Evolutionary conservation across 2,113 vertebrate species (phyloP), one percentile per base, ranked within the genome.

Genomic region (Bufo gargarizans): DNA sequence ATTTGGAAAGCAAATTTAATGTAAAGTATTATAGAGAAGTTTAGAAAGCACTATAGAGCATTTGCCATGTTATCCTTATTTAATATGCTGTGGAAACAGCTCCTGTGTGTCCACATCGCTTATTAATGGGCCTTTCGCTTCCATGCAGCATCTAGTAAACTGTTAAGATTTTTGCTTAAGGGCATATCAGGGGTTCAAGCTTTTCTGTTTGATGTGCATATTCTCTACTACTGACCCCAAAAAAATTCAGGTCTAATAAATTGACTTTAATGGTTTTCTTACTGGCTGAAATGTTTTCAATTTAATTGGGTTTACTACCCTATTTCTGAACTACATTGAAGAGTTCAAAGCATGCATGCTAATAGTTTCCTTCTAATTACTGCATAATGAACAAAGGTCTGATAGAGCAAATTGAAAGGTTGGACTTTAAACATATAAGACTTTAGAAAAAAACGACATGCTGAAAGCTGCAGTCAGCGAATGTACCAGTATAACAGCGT

Each of bases 281-380:
- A 91, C 82, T 77, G 92, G 90, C 90, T 94, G 93, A 94, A 95
- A 94, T 93, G 93, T 91, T 93, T 95, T 94, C 93, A 88, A 93
- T 95, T 94, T 95, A 95, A 95, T 95, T 95, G 92, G 91, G 82
- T 94, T 89, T 93, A 93, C 92, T 90, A 92, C 89, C 91, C 90
- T 92, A 71, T 92, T 93, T 91, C 90, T 93, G 93, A 94, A 93
- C 92, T 95, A 93, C 92, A 94, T 49, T 90, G 90, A 92, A 94
- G 95, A 94, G 94, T 95, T 95, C 94, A 94, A n/a, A 92, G 90
- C 91, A 90, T 92, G 92, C 90, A 92, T 93, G 91, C 90, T 94
- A 95, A 95, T 95, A 90, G 91, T 91, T 90, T 90, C 91, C 93
- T 94, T 93, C 90, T 95, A 95, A 96, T 95, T 94, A 95, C 91